Evolutionary conservation across 2,797 vertebrate genomes (phyloP), one percentile per base, ranked within the genome.

Genomic region (Rousettus madagascariensis): DNA sequence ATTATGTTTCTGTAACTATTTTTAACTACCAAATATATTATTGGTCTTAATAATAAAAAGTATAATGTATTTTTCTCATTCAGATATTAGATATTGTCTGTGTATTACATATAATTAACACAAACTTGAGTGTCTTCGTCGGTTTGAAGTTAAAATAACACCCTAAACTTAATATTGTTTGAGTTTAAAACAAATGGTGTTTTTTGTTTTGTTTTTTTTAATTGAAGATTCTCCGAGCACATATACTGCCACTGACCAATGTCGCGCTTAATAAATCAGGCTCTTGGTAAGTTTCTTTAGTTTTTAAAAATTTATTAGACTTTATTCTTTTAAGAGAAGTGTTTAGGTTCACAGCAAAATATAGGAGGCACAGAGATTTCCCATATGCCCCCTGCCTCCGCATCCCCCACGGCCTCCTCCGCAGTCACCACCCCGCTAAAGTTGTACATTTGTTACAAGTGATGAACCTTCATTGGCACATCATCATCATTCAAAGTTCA

Each of bases 191-290:
- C 24, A 74, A 84, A 94, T 7, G 12, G 8, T 85, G 79, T 93
- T 97, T 97, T 33, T 33, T 33, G 63, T 59, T 57, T 57, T 26
- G 26, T 55, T 26, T 59, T 28, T 59, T 97, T 94, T 57, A 93
- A 0, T 96, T 97, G 66, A 98, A 99, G 99, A 99, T 98, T 74
- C 99, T 99, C 65, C 99, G 98, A 97, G 99, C 99, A 63, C 99
- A 99, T 95, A 97, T 99, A 91, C 97, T 99, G 93, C 99, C 99
- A 2, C 97, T 99, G 98, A 99, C 99, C 55, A 99, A 99, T 30
- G 98, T 99, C n/a, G 99, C 99, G n/a, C 99, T 99, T 98, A 99
- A 99, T 98, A 99, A 99, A 98, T 99, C 99, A 20, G 99, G 99
- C 94, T 99, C 99, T 28, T 98, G 99, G 99, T 99, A 98, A 98